Base-by-base conservation (phyloP, 2,797 vertebrate genomes). In the Macropodus opercularis region DNA sequence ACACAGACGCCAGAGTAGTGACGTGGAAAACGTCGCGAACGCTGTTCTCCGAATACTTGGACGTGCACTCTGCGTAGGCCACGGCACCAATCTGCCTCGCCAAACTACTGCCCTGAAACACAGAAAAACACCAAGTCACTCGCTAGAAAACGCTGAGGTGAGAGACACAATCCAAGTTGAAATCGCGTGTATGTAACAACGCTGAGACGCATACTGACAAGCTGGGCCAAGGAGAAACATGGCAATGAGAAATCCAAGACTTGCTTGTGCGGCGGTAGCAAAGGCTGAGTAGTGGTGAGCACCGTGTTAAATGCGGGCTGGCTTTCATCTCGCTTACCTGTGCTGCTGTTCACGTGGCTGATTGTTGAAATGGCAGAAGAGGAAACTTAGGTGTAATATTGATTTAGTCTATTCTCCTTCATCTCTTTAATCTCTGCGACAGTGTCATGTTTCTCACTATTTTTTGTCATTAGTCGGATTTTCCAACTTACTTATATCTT, bases 1-100 rank as follows among this genome's bases (percentile, higher is more conserved):
- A 92, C 27, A 96, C 90, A 0, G 95, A 96, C 2, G 96, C 93
- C 56, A 98, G 87, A 0, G 96, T 98, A 84, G 96, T 95, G 55
- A 96, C 88, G 0, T 98, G 96, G 67, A 98, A 98, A 14, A 98
- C 96, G 1, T 98, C 96, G 15, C 96, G 91, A 12, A 98, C 96
- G 23, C 94, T 98, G 93, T 96, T 96, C 91, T 98, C 95, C 0
- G 96, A 98, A 1, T 94, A 95, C 69, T 94, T 93, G 6, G 96
- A 95, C 8, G 96, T 98, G 83, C 96, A 98, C 75, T 98, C 96
- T 0, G 96, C 90, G 0, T 98, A 98, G 4, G 96, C 96, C 70
- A 94, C 95, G 0, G 96, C 96, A 0, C 96, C 95, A 0, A 98
- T 94, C 90, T 98, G 94, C 84, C 94, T 90, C 0, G 96, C 96